Evolutionary conservation across 2,888 invertebrate species (phyloP), one percentile per base, ranked within the genome.

Genomic region (Thysanoteuthis rhombus): DNA sequence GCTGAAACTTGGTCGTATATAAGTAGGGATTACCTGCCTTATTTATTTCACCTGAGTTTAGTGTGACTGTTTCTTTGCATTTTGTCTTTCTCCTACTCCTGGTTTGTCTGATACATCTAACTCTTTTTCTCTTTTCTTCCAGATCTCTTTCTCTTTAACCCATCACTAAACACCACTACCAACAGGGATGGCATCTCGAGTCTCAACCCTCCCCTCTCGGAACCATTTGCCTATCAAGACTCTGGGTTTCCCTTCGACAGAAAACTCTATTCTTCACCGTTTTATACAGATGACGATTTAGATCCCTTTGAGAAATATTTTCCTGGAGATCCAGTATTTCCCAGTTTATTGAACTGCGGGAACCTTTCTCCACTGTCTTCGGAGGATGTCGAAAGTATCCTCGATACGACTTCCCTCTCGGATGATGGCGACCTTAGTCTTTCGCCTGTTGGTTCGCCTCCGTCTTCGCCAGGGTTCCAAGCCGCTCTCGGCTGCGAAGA

Each of bases 311-410:
- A 75, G 6, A n/a, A 32, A 75, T 12, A 8, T n/a, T n/a, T 75
- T n/a, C 4, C 16, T 75, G 75, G n/a, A 32, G 75, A 32, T 8
- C 75, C 32, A n/a, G n/a, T 16, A 10, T n/a, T 58, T 25, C 25
- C 42, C 32, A 42, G 36, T 39, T 38, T 45, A 32, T 36, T 45
- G 22, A 25, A 52, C 36, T 47, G 47, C 38, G 94, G 94, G 32
- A 94, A 94, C 16, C 93, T 95, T 19, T 95, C 95, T 38, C 95
- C 95, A 28, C 93, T 95, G 28, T 95, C 95, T 16, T 94, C 94
- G 0, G 95, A 95, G 90, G 95, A 95, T 93, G 94, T 95, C 25
- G 95, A 95, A 28, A 95, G 95, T 94, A 93, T 95, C 32, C 93
- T 95, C 22, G 95, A 95, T 8, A 90, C 94, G 42, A 94, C 95